Evolutionary conservation across 2,113 vertebrate species (phyloP).

Genomic region (Peromyscus polionotus): DNA sequence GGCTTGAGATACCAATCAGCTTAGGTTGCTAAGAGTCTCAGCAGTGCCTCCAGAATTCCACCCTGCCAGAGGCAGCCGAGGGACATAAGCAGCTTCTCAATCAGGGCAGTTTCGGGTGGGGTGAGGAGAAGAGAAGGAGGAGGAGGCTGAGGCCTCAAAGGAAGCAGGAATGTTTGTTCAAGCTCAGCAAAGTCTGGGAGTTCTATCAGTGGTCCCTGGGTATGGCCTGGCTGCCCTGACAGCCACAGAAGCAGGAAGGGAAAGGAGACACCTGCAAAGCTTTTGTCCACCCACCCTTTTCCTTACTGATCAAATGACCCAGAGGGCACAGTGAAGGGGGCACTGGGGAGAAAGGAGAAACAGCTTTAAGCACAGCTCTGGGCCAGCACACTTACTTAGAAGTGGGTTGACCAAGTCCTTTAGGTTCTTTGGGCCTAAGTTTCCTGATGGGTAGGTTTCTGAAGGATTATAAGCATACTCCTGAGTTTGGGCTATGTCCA

Average conservation of each 20-base stretch:
- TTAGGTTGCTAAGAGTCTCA: conserved; percentile 77
- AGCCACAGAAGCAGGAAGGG: background rate
- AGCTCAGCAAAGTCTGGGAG: background rate
- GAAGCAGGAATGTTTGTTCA: background rate
- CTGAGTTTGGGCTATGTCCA: too few species aligned
- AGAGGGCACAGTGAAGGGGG: rapidly evolving
- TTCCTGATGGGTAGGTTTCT: background rate
- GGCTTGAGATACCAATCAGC: conserved; percentile 70
- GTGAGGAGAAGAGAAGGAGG: background rate
- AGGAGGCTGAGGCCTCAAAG: background rate
- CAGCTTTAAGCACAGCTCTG: background rate
- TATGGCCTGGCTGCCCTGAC: background rate
- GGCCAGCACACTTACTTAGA: background rate
- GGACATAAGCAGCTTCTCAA: conserved; percentile 67
- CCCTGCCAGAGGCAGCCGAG: conserved; percentile 24
- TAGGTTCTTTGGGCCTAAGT: background rate
- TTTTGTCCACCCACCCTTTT: background rate
- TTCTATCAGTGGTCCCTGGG: background rate
- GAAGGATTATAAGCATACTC: background rate
- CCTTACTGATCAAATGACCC: background rate
- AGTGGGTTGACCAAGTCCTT: background rate
- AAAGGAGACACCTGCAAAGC: background rate
- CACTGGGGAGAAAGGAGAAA: background rate
- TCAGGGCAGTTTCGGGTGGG: background rate
- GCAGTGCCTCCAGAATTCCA: conserved; percentile 64